A percentile compares a stretch with the other conserved stretches of the same genome.
These are phyloP conservation scores for Molanna angustata DNA, from an alignment of 2,888 invertebrate species.

Conservation along the genomic window DNA sequence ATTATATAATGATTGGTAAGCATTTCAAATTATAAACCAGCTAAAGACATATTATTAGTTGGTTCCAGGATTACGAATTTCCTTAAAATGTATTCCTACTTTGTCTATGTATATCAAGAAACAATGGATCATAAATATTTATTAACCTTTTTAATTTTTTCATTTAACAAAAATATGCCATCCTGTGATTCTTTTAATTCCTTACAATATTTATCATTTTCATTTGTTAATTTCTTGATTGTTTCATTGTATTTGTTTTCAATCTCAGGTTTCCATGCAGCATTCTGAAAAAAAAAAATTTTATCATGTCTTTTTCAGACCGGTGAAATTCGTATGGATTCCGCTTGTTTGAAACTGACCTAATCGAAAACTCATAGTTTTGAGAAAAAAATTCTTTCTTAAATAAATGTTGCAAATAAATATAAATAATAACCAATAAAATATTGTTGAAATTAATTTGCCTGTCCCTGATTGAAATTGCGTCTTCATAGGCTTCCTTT, in stretches of 20 bases:
- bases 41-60: too few relatives aligned
- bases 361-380: too few relatives aligned
- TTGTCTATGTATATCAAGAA: too few relatives aligned
- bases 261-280: conserved; percentile 19
- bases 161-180: conserved; percentile 9
- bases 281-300: conserved; percentile 12
- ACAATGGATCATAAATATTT: not conserved
- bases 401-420: conserved; percentile 1
- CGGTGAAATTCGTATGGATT: not conserved
- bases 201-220: conserved; percentile 42
- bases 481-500: conserved; percentile 46
- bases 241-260: conserved; percentile 36
- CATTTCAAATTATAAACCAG: too few relatives aligned
- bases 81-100: too few relatives aligned
- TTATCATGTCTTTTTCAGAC: not conserved
- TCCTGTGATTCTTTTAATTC: conserved; percentile 28
- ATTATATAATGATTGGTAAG: too few relatives aligned
- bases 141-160: conserved; percentile 14
- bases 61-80: too few relatives aligned
- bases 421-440: conserved; percentile 17
- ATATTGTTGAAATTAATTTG: conserved; percentile 38
- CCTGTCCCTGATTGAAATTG: conserved; percentile 44
- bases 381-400: too few relatives aligned
- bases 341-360: too few relatives aligned
- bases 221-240: conserved; percentile 40